Conservation (phyloP, 2,797 vertebrate species). For the Pantherophis alleghaniensis region DNA sequence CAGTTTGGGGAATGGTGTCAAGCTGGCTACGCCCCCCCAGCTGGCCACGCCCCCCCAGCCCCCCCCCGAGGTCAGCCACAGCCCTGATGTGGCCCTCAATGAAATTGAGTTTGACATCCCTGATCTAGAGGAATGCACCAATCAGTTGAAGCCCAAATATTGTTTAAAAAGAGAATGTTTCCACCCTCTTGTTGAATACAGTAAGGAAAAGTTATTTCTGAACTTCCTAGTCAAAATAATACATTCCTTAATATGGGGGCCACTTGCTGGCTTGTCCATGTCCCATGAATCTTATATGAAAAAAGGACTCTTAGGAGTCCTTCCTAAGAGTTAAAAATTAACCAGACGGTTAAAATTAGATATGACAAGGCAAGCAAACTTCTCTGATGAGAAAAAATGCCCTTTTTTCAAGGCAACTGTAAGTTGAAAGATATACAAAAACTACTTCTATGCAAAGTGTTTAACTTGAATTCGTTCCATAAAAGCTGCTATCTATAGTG, state of each 20-base stretch:
- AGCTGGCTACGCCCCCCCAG: no score
- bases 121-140: background rate
- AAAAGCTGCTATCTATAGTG: background rate
- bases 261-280: background rate
- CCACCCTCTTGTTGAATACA: background rate
- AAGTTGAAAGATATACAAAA: background rate
- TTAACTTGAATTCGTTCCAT: background rate
- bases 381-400: background rate
- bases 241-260: background rate
- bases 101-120: no score
- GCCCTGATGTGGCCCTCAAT: no score
- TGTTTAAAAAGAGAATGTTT: background rate
- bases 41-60: no score
- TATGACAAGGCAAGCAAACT: background rate
- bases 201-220: background rate
- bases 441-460: background rate
- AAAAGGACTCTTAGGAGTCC: background rate
- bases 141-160: background rate
- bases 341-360: background rate
- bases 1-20: no score
- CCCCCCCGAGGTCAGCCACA: no score
- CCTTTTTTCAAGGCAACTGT: background rate
- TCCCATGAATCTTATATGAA: background rate
- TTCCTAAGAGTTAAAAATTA: background rate
- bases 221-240: background rate